Evolutionary conservation across 2,888 invertebrate species (phyloP), one percentile per base, ranked within the genome.

Genomic region (Aleiodes alternator): DNA sequence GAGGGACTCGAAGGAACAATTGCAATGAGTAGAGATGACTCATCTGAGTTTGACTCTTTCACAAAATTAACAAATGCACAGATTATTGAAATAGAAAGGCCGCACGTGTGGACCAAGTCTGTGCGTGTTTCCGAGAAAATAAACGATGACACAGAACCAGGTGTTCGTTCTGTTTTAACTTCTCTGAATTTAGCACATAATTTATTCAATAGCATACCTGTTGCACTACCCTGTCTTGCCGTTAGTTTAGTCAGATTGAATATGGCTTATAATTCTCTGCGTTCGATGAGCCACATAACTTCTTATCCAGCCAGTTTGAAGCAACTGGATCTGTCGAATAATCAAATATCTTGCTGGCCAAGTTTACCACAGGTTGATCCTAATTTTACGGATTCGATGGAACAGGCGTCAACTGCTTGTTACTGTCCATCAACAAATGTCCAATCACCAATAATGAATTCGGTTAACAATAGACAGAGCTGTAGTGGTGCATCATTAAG

Each of bases 321-420:
- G 77, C 97, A 98, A 87, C 90, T 99, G 56, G 98, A 99, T 90
- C 91, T 99, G 51, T 97, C 97, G 64, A 96, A 97, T 88, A 98
- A 98, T 90, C 94, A 95, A 89, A 96, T 98, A 81, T 94, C 94
- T 0, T 95, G 95, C 84, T 98, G 97, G 97, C 96, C 96, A 0
- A 96, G 96, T 86, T 90, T 96, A 80, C 96, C 96, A 0, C 87
- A 92, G 90, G 88, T 92, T 16, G 92, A 92, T 77, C 51, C 51
- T 5, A 91, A 89, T 77, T 91, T 92, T 48, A 91, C 92, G 34
- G 93, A 95, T 82, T 92, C 92, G 0, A 90, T 92, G 86, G 94
- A 93, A 75, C 92, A 93, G 48, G 94, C 93, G 0, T 93, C 94
- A 71, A 91, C 95, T 23, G 92, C 94, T 2, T 96, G 96, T 88